Base-by-base conservation (phyloP, 2,797 vertebrate genomes). In the Paratrypauchen microcephalus region DNA sequence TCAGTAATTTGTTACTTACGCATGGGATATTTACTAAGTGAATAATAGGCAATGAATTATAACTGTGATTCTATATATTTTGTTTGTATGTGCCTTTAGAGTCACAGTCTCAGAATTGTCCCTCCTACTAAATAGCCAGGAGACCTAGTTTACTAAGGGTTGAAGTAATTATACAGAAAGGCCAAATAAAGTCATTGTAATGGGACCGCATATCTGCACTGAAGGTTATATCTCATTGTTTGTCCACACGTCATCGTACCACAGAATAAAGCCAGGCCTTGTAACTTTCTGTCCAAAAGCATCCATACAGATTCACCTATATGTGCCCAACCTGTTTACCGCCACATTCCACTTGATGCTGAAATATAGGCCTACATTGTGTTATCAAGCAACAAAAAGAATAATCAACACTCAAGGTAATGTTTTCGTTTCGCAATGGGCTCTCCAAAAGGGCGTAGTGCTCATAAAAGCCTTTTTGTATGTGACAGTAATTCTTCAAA, bases 381-480 rank as follows among this genome's bases (percentile, higher is more conserved):
- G 47, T 75, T 76, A 83, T 84, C 73, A 77, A 68, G 59, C 73
- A 78, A 66, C 68, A 85, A 72, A 81, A 71, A 72, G 19, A 74
- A 67, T 66, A 66, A 76, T 76, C 75, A 65, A 73, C 73, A 69
- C 75, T 85, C 77, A 79, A 73, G 68, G 63, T 57, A 24, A 71
- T 72, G 63, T 83, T 75, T 81, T 77, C 59, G 80, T 68, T 75
- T 84, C 48, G 18, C 45, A 84, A 71, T 72, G 47, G 77, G 73
- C 69, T 32, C 74, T 80, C 24, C 3, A 80, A 66, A 48, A 80
- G 65, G 72, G 67, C 76, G 75, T 72, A 59, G 58, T 79, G 76
- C 80, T 84, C 74, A 87, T 89, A 86, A 89, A 89, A 87, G 79
- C 56, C 69, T 68, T 74, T 89, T 87, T 89, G 85, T 90, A 84